phyloP scores from a whole-genome alignment of 92 coral and sea anemone genomes.

The Nematostella vectensis region DNA sequence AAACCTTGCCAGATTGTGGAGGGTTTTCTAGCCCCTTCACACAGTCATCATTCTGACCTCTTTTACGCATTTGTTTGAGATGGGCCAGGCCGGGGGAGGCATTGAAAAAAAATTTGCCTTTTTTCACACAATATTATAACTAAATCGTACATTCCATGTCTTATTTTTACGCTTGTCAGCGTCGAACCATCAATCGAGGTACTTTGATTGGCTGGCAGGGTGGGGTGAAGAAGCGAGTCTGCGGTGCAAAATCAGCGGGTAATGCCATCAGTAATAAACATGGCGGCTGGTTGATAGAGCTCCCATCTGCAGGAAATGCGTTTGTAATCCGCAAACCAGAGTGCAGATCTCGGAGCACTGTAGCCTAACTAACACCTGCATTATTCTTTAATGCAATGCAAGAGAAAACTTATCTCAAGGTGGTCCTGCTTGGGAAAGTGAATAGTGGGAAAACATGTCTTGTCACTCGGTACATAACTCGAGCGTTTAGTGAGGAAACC shows the following conservation, averaged over 20 bases:
- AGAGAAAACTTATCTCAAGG: conserved; percentile 93
- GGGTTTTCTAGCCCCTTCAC: too few relatives aligned
- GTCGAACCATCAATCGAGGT: too few relatives aligned
- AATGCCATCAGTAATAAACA: conserved; percentile 5
- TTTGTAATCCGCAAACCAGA: not conserved
- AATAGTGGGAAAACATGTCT: conserved; percentile 98
- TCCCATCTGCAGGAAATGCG: not conserved
- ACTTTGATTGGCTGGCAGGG: too few relatives aligned
- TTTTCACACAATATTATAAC: too few relatives aligned
- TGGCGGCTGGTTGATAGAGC: conserved; percentile 13
- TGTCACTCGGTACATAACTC: conserved; percentile 91
- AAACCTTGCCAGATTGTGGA: too few relatives aligned
- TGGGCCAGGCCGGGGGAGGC: too few relatives aligned
- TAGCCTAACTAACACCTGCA: not conserved
- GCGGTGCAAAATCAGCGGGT: not conserved
- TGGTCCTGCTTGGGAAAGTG: conserved; percentile 99
- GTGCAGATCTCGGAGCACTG: not conserved
- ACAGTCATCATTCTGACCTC: too few relatives aligned
- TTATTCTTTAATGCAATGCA: conserved; percentile 66
- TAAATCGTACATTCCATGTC: too few relatives aligned
- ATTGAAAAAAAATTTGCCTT: too few relatives aligned
- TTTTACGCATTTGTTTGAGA: too few relatives aligned
- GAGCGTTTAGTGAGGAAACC: conserved; percentile 92
- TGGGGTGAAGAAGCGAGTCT: not conserved
- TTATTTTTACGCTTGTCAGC: too few relatives aligned